Evolutionary conservation across 2,113 vertebrate species (phyloP).

Genomic region (Dicaeum eximium): DNA sequence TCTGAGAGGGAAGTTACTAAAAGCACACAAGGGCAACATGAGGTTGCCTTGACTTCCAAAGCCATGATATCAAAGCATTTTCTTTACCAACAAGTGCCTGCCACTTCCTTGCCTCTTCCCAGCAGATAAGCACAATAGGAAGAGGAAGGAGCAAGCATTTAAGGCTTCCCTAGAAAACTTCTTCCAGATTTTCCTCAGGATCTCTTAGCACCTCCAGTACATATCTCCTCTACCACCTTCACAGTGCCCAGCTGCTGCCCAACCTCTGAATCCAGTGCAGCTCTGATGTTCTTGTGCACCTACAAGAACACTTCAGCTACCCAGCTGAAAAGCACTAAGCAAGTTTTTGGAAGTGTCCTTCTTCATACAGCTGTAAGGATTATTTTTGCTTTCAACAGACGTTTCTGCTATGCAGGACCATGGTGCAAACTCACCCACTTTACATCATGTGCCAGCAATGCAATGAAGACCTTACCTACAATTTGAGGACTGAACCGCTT

Average conservation of each 20-base stretch:
- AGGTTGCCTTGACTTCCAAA: not conserved
- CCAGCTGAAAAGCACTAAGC: not conserved
- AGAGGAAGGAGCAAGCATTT: not conserved
- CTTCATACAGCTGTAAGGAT: not conserved
- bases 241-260: not conserved
- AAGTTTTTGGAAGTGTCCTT: not conserved
- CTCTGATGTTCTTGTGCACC: not conserved
- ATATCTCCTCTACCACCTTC: not conserved
- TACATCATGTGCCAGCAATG: not conserved
- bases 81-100: accelerated
- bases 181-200: not conserved
- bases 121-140: not conserved
- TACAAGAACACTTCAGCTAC: not conserved
- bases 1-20: not conserved
- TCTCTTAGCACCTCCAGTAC: not conserved
- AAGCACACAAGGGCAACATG: not conserved
- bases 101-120: not conserved
- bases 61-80: not conserved
- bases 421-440: not conserved
- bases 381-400: not conserved
- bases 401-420: not conserved
- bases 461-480: slow-evolving; percentile 71
- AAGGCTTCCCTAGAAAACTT: not conserved
- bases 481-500: slow-evolving; percentile 60
- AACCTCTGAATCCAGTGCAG: not conserved